Evolutionary conservation across 2,113 vertebrate genomes (phyloP), one percentile per base, ranked within the genome.

Genomic region (Thalassarche chlororhynchos): DNA sequence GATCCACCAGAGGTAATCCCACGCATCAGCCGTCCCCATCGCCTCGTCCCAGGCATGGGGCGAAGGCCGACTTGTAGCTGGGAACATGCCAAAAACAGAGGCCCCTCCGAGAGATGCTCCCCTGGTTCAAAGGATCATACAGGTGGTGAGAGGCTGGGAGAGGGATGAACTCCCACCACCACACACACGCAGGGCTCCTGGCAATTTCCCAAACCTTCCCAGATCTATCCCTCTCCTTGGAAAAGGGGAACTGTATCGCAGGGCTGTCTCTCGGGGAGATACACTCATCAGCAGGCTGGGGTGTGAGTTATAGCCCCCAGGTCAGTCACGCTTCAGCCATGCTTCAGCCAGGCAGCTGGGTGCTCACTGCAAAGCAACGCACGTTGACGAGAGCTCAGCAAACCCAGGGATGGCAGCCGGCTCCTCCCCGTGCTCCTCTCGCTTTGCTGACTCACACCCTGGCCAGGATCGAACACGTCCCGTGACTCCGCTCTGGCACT

Each of bases 361-460:
- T 3, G 47, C 42, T 58, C 26, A 1, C 21, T 5, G 78, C 28
- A 4, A 8, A 36, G 40, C 26, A 0, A 4, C 0, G 55, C 17
- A 1, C 4, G 8, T 6, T 7, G 34, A 6, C 24, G 8, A 18
- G 26, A 38, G 44, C 46, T 42, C 75, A 2, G 55, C n/a, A 23
- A 23, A 9, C 29, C 23, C 29, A 1, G n/a, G 38, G 36, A 5
- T 1, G 11, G 42, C 52, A 16, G 84, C 42, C 14, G 52, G 49
- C 51, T 65, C 46, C 68, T 14, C 54, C 49, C 40, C n/a, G 47
- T 1, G 24, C 40, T 23, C 24, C 11, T 12, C 52, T 4, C 2
- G 12, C 60, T n/a, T 14, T 62, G 92, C 81, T 80, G 87, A 80
- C 81, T 80, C 81, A 69, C 74, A 17, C 7, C 61, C 29, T 2